Percentiles rank a stretch among this genome's conserved stretches.
phyloP scores from a whole-genome alignment of 2,888 invertebrate genomes.

The Glomeris marginata region DNA sequence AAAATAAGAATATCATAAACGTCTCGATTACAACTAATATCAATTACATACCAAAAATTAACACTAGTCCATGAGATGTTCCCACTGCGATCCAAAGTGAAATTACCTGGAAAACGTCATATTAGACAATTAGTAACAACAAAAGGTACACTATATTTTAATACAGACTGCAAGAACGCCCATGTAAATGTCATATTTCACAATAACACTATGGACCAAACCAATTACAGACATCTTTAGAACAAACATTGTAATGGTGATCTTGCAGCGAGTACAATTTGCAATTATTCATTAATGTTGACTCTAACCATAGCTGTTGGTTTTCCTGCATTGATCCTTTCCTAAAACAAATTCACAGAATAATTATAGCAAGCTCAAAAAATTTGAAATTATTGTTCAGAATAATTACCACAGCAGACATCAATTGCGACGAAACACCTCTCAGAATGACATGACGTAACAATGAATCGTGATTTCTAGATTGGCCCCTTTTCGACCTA shows the following conservation, averaged over 20 bases:
- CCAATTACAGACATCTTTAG: too few species aligned
- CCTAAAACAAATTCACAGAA: slow-evolving; percentile 37
- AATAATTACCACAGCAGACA: slow-evolving; percentile 57
- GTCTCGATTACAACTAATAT: background rate
- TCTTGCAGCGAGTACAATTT: too few species aligned
- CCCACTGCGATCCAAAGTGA: slow-evolving; percentile 70
- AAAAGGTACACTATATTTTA: too few species aligned
- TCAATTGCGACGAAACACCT: slow-evolving; percentile 74
- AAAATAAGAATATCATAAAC: background rate
- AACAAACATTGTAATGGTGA: too few species aligned
- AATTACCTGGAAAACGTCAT: slow-evolving; percentile 41
- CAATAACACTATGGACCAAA: too few species aligned
- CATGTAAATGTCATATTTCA: too few species aligned
- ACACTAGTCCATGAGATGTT: slow-evolving; percentile 79
- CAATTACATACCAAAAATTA: slow-evolving; percentile 53
- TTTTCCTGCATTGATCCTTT: slow-evolving; percentile 73
- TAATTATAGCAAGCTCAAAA: background rate
- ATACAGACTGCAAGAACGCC: too few species aligned
- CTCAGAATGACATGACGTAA: slow-evolving; percentile 65
- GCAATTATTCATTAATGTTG: too few species aligned
- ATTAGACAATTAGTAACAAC: too few species aligned
- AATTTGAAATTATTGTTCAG: slow-evolving; percentile 21
- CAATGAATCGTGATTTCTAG: slow-evolving; percentile 41
- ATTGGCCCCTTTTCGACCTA: slow-evolving; percentile 18
- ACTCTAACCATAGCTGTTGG: slow-evolving; percentile 51